Conservation (phyloP, 2,113 vertebrate species). For the Pygoscelis adeliae region DNA sequence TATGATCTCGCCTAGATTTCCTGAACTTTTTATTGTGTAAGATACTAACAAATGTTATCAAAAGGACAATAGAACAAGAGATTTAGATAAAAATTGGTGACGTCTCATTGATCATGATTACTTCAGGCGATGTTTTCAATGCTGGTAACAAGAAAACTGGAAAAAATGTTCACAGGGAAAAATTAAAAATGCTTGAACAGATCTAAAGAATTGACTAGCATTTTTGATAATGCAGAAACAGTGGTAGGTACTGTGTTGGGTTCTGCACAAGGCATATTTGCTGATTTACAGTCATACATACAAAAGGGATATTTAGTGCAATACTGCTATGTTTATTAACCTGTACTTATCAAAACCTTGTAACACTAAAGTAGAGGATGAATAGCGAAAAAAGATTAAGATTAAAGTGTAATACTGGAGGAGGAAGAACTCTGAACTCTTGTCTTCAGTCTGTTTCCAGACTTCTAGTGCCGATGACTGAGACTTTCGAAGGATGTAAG, state of each 20-base stretch:
- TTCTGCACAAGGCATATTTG: background rate
- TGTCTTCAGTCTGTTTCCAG: background rate
- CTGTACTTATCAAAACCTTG: background rate
- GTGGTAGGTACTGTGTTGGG: background rate
- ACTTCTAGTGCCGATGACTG: background rate
- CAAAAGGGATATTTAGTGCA: background rate
- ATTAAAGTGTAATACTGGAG: background rate
- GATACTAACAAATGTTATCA: background rate
- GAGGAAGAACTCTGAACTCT: background rate
- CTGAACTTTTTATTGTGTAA: background rate
- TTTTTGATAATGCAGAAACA: background rate
- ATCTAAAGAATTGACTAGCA: background rate
- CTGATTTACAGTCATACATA: background rate
- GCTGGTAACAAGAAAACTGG: background rate
- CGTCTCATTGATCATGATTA: fast-evolving
- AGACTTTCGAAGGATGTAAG: background rate
- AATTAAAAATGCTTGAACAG: background rate
- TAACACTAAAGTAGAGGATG: background rate
- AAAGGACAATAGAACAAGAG: background rate
- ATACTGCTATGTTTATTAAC: background rate
- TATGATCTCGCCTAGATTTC: background rate
- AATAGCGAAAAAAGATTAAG: background rate
- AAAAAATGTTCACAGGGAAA: background rate
- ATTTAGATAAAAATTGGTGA: background rate
- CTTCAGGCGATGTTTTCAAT: background rate